Conservation (phyloP, 2,797 vertebrate genomes). For the Melanotaenia maccullochi region DNA sequence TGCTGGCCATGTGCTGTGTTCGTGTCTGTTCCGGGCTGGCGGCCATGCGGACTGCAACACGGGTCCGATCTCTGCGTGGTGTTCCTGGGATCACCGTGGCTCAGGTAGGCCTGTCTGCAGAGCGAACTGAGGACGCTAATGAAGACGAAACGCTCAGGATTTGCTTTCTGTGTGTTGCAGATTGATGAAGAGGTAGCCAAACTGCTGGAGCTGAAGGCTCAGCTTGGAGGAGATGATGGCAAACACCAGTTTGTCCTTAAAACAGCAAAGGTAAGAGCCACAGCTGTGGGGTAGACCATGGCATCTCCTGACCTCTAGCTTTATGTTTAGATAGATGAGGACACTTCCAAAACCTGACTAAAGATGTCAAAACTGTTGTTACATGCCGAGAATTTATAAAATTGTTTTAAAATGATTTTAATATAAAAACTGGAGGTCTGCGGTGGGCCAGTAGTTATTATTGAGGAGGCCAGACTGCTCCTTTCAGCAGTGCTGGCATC, state of each 20-base stretch:
- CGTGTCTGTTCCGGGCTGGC: constrained; percentile 64
- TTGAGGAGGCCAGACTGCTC: too few relatives aligned
- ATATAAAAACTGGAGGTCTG: too few relatives aligned
- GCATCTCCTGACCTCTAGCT: too few relatives aligned
- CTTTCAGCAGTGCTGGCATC: too few relatives aligned
- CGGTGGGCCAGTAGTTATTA: too few relatives aligned
- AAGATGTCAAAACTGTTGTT: too few relatives aligned
- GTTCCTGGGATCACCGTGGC: constrained; percentile 72
- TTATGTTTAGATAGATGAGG: too few relatives aligned
- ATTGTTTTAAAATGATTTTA: too few relatives aligned
- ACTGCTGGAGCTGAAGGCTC: constrained; percentile 91
- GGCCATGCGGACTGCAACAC: constrained; percentile 44
- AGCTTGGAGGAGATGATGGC: constrained; percentile 89
- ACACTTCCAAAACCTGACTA: too few relatives aligned
- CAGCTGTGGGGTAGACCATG: too few relatives aligned
- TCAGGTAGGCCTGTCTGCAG: constrained; percentile 75
- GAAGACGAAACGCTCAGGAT: neutral
- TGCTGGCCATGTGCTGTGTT: constrained; percentile 63
- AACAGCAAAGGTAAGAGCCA: constrained; percentile 90
- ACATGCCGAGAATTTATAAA: too few relatives aligned
- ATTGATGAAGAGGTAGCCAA: constrained; percentile 93
- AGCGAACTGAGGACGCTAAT: neutral
- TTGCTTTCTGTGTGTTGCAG: constrained; percentile 72
- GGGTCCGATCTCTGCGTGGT: constrained; percentile 45
- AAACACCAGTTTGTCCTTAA: constrained; percentile 96